phyloP scores from a whole-genome alignment of 2,797 vertebrate species.

The Malurus leucopterus region DNA sequence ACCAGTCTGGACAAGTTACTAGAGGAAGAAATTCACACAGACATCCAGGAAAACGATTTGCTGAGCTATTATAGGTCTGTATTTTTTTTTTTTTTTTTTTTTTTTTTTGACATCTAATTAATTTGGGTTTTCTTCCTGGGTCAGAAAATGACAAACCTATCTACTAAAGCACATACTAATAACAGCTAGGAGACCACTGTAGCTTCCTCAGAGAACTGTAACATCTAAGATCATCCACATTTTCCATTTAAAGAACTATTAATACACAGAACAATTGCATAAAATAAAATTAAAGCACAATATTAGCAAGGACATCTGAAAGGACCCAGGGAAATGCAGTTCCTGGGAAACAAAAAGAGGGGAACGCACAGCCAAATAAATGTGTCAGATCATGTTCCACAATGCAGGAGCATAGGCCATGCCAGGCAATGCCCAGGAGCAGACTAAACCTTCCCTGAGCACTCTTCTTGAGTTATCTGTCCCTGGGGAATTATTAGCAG shows the following conservation, averaged over 20 bases:
- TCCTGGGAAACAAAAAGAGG: neutral
- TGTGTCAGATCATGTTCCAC: neutral
- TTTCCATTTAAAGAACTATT: neutral
- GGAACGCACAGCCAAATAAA: neutral
- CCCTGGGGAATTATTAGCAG: neutral
- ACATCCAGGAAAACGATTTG: neutral
- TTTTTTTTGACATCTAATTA: neutral
- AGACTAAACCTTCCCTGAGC: neutral
- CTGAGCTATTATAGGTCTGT: neutral
- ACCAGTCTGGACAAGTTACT: neutral
- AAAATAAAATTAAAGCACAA: neutral
- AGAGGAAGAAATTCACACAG: neutral
- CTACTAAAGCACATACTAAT: neutral
- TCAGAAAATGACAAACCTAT: neutral
- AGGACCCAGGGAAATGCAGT: neutral
- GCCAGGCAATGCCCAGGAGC: neutral
- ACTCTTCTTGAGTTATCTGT: neutral
- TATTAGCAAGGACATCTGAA: neutral
- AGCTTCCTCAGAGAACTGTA: neutral
- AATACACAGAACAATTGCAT: neutral
- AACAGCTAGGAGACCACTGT: neutral
- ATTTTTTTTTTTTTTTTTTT: neutral
- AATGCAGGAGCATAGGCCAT: neutral
- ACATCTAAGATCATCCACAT: neutral
- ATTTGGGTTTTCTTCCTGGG: neutral